These are phyloP conservation scores for Himalopsyche japonica DNA, from an alignment of 2,888 invertebrate species.

Conservation along the genomic window DNA sequence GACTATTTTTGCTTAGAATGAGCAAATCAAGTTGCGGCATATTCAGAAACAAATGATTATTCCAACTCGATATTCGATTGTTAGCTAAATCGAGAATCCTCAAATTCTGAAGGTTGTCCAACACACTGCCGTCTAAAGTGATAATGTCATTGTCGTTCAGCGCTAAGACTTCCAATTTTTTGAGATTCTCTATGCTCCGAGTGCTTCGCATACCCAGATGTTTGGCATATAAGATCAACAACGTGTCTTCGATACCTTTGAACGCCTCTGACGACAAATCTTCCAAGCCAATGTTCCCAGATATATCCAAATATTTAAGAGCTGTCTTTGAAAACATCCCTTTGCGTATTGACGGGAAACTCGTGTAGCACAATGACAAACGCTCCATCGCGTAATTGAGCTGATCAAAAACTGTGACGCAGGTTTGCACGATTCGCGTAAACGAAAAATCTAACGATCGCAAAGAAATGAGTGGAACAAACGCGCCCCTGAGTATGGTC, in stretches of 20 bases:
- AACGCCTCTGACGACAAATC: constrained; percentile 47
- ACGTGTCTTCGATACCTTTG: constrained; percentile 50
- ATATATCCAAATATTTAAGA: constrained; percentile 59
- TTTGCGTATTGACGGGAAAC: constrained; percentile 48
- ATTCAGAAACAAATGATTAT: constrained; percentile 48
- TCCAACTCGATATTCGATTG: constrained; percentile 64
- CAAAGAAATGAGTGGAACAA: constrained; percentile 46
- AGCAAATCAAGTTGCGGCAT: constrained; percentile 53
- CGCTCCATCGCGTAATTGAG: constrained; percentile 46
- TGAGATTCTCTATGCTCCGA: constrained; percentile 49
- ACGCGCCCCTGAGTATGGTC: constrained; percentile 45
- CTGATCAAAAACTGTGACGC: constrained; percentile 46
- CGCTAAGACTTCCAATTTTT: constrained; percentile 54
- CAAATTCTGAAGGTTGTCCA: constrained; percentile 49
- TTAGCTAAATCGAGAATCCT: constrained; percentile 56
- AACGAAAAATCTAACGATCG: constrained; percentile 51
- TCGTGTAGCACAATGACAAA: constrained; percentile 55
- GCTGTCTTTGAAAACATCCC: constrained; percentile 52
- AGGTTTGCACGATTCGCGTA: constrained; percentile 47
- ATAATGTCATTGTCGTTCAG: constrained; percentile 58
- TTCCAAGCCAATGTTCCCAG: constrained; percentile 55
- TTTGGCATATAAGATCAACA: constrained; percentile 55
- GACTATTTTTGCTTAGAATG: constrained; percentile 57
- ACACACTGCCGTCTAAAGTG: constrained; percentile 45
- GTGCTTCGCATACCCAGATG: constrained; percentile 51